These are phyloP conservation scores for Parauchenoglanis punctatus DNA, from an alignment of 2,797 vertebrate genomes.

Conservation along the genomic window DNA sequence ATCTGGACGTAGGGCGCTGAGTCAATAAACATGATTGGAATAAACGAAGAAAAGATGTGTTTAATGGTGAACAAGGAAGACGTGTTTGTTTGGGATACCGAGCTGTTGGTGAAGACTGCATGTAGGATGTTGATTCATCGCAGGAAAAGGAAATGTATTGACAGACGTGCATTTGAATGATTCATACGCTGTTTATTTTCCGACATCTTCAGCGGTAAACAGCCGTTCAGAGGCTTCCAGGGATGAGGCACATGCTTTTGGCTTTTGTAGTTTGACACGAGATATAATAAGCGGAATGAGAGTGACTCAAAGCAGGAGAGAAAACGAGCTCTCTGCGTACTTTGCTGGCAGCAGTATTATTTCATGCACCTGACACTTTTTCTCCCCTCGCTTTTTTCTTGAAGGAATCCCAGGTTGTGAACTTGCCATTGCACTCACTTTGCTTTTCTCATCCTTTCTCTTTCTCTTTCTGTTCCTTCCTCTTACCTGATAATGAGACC, in stretches of 20 bases:
- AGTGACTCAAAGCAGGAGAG: constrained; percentile 38
- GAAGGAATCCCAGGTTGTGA: not conserved
- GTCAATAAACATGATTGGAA: constrained; percentile 35
- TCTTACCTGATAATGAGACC: constrained; percentile 24
- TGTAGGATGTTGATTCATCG: constrained; percentile 37
- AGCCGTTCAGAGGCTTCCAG: not conserved
- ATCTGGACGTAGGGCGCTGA: constrained; percentile 18
- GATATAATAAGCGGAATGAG: constrained; percentile 42
- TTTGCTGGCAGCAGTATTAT: constrained; percentile 25
- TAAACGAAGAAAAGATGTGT: constrained; percentile 34
- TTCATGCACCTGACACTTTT: constrained; percentile 51
- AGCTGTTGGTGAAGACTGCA: constrained; percentile 27
- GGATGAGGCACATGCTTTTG: constrained; percentile 7
- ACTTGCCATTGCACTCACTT: not conserved
- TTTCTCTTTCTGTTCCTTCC: not conserved
- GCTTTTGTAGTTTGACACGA: constrained; percentile 34
- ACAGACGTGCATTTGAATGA: constrained; percentile 45
- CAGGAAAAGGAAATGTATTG: constrained; percentile 35
- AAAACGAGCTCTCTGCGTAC: constrained; percentile 36
- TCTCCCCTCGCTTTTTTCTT: constrained; percentile 3
- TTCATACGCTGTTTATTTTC: constrained; percentile 51
- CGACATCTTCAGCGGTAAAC: constrained; percentile 36
- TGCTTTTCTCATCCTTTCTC: not conserved
- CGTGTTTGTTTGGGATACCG: constrained; percentile 37
- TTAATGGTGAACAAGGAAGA: not conserved